Evolutionary conservation across 2,888 invertebrate species (phyloP), one percentile per base, ranked within the genome.

Genomic region (Parelbella ahira): DNA sequence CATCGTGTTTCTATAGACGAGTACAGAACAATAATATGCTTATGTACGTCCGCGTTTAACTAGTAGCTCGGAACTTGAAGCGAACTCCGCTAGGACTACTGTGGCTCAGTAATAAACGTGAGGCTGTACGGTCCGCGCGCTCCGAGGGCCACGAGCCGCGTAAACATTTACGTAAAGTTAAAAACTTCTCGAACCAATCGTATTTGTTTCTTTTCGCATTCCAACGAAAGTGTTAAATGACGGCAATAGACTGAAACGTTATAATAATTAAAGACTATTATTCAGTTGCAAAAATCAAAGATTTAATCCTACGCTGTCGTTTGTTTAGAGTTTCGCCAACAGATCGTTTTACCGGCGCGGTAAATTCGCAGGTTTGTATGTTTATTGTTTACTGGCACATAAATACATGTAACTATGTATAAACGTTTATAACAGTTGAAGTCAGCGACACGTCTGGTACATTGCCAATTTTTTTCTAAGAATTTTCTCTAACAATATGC

Each of bases 71-170:
- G 13, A 45, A 45, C 43, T 37, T 48, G 8, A 25, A 38, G 36
- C 23, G 30, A 42, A 37, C 15, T 29, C 8, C 24, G 28, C 24
- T 33, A 37, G 29, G 20, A 19, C 41, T 15, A n/a, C n/a, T n/a
- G 12, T 27, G n/a, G 12, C 11, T 75, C 80, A 84, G 84, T 84
- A 73, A 68, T 61, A 68, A 75, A 62, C 56, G 67, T 38, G 76
- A 75, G 68, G 67, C 62, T 68, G 72, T 30, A 59, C 60, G 60
- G 72, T 67, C 69, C 59, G 78, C 82, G 84, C 73, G 84, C 73
- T 67, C 75, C 67, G 62, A 49, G 53, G 47, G 51, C 55, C 56
- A 54, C 51, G 55, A 49, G 51, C 60, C 75, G 75, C 84, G 84
- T 69, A 76, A 75, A 75, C 57, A 60, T 74, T 79, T 72, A 77